A percentile compares a stretch with the other conserved stretches of the same genome.
phyloP scores from a whole-genome alignment of 2,888 invertebrate species.

The Folsomia candida region DNA sequence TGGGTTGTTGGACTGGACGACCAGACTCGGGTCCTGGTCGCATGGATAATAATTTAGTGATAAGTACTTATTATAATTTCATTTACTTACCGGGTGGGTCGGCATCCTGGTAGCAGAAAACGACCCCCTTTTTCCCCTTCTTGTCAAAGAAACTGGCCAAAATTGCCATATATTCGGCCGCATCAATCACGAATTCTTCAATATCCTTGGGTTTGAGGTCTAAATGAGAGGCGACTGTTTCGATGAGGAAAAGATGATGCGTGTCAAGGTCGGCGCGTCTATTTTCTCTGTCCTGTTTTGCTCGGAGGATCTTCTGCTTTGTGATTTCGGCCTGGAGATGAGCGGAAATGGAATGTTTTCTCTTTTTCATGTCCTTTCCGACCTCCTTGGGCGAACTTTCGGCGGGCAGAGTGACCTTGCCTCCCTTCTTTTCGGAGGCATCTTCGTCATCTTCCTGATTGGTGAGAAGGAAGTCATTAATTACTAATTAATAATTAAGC shows the following conservation, averaged over 20 bases:
- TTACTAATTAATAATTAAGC: neutral
- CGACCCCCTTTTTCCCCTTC: slow-evolving; percentile 63
- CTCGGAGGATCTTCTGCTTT: slow-evolving; percentile 54
- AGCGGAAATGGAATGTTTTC: slow-evolving; percentile 28
- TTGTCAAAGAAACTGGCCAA: slow-evolving; percentile 64
- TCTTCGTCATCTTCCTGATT: neutral
- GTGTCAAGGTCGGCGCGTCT: slow-evolving; percentile 58
- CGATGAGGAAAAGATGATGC: slow-evolving; percentile 66
- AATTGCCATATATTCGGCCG: slow-evolving; percentile 62
- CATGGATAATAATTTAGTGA: neutral
- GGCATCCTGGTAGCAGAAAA: slow-evolving; percentile 67
- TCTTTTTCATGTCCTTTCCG: slow-evolving; percentile 15
- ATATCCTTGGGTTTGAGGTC: slow-evolving; percentile 59
- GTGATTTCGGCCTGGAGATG: slow-evolving; percentile 41
- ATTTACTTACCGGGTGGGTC: slow-evolving; percentile 65
- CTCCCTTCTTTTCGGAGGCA: neutral
- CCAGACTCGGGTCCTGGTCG: slow-evolving; percentile 59
- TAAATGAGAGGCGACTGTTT: slow-evolving; percentile 61
- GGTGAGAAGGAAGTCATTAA: neutral
- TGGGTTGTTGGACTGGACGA: slow-evolving; percentile 52
- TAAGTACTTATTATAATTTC: neutral
- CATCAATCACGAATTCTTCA: slow-evolving; percentile 70
- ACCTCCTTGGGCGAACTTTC: neutral
- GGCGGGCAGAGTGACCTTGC: neutral
- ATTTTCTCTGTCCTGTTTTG: slow-evolving; percentile 61